Percentiles rank a stretch among this genome's conserved stretches.
Evolutionary conservation across 2,797 vertebrate genomes (phyloP).

Genomic region (Pipistrellus pygmaeus): DNA sequence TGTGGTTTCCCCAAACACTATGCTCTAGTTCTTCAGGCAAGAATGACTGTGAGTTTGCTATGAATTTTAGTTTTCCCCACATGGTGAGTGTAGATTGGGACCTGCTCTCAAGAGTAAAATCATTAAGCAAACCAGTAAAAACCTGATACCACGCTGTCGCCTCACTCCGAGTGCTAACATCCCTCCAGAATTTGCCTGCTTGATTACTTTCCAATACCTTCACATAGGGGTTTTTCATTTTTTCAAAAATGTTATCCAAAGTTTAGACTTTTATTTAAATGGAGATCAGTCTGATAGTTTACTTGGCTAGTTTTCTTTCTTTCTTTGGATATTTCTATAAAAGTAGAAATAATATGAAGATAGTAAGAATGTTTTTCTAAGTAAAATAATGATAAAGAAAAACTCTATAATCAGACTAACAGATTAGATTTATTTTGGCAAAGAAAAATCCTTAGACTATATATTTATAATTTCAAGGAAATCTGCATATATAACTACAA

Average conservation of each 20-base stretch:
- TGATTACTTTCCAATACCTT: not conserved
- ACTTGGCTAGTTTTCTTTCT: too few relatives aligned
- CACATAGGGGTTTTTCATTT: not conserved
- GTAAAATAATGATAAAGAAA: slow-evolving; percentile 56
- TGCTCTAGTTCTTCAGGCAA: not conserved
- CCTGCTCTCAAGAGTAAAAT: slow-evolving; percentile 5
- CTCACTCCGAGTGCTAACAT: not conserved
- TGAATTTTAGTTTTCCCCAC: not conserved
- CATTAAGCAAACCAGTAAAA: not conserved
- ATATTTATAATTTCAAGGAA: slow-evolving; percentile 67
- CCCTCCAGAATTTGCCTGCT: not conserved
- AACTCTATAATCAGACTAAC: not conserved
- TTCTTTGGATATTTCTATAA: too few relatives aligned
- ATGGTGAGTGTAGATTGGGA: not conserved
- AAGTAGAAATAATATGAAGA: slow-evolving; percentile 41
- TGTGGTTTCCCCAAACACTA: not conserved
- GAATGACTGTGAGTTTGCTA: not conserved
- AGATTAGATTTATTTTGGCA: slow-evolving; percentile 7
- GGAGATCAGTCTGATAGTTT: not conserved
- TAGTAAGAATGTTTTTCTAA: slow-evolving; percentile 38
- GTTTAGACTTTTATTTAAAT: slow-evolving; percentile 30
- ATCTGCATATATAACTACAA: slow-evolving; percentile 29
- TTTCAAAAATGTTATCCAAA: not conserved
- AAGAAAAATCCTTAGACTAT: slow-evolving; percentile 12
- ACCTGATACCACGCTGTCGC: not conserved